Evolutionary conservation across 2,113 vertebrate genomes (phyloP).

Genomic region (Lepidothrix coronata): DNA sequence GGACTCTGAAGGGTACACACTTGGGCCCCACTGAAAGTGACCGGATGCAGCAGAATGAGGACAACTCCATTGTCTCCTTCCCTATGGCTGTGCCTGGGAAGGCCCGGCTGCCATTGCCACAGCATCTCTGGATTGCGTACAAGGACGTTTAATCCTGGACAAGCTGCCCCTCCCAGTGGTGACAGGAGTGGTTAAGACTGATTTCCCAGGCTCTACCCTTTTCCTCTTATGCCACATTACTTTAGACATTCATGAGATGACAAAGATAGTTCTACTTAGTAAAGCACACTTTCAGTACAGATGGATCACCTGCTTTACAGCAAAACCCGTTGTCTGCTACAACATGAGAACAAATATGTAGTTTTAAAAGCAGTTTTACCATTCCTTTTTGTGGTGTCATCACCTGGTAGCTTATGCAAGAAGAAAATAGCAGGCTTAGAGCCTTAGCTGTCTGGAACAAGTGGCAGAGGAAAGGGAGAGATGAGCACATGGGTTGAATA

Average conservation of each 20-base stretch:
- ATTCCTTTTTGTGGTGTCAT: neutral
- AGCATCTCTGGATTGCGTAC: neutral
- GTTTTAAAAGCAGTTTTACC: neutral
- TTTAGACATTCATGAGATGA: rapidly evolving
- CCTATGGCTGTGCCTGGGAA: neutral
- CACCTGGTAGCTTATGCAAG: rapidly evolving
- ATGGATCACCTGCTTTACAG: neutral
- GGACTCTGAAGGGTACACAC: neutral
- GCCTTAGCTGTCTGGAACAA: neutral
- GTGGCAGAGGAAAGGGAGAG: neutral
- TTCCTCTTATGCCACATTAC: neutral
- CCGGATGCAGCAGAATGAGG: neutral
- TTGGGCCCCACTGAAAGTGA: neutral
- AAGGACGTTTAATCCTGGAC: neutral
- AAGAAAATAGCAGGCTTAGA: neutral
- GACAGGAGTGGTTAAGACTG: neutral
- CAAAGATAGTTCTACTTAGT: too few relatives aligned
- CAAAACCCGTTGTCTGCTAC: neutral
- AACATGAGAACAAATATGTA: neutral
- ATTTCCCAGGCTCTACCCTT: neutral
- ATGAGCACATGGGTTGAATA: neutral
- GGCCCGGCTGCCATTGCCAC: neutral
- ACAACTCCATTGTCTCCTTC: neutral
- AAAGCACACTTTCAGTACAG: rapidly evolving
- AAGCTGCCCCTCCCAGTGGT: neutral